Evolutionary conservation across 2,113 vertebrate genomes (phyloP).

Genomic region (Mobula hypostoma): DNA sequence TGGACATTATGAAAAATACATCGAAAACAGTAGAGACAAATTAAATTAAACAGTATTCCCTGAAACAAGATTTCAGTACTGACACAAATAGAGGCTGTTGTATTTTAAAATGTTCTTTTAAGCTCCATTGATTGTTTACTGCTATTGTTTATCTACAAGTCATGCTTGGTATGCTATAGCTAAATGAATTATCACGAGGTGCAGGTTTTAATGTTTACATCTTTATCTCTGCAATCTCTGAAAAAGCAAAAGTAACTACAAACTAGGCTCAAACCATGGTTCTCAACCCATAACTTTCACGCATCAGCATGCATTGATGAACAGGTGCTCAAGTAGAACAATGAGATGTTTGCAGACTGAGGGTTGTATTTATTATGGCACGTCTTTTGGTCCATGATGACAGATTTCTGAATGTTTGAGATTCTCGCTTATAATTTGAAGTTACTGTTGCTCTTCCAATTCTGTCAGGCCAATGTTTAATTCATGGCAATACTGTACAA

Average conservation of each 20-base stretch:
- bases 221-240: constrained; percentile 70
- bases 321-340: constrained; percentile 68
- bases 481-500: constrained; percentile 80
- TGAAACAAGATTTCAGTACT: constrained; percentile 66
- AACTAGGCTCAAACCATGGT: constrained; percentile 72
- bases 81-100: constrained; percentile 60
- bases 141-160: constrained; percentile 72
- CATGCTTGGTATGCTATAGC: constrained; percentile 80
- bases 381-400: constrained; percentile 84
- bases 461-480: constrained; percentile 64
- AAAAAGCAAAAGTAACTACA: constrained; percentile 83
- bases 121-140: constrained; percentile 73
- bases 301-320: constrained; percentile 75
- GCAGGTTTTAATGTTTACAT: constrained; percentile 69
- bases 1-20: constrained; percentile 52
- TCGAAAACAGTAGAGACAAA: constrained; percentile 61
- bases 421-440: constrained; percentile 72
- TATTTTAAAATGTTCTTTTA: constrained; percentile 71
- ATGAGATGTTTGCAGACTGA: constrained; percentile 69
- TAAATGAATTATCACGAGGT: constrained; percentile 73
- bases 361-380: constrained; percentile 79
- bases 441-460: constrained; percentile 69
- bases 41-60: constrained; percentile 75
- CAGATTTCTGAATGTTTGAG: constrained; percentile 73
- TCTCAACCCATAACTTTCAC: constrained; percentile 66